Evolutionary conservation across 2,888 invertebrate genomes (phyloP).

Genomic region (Scaptomyza cyrtandrae): DNA sequence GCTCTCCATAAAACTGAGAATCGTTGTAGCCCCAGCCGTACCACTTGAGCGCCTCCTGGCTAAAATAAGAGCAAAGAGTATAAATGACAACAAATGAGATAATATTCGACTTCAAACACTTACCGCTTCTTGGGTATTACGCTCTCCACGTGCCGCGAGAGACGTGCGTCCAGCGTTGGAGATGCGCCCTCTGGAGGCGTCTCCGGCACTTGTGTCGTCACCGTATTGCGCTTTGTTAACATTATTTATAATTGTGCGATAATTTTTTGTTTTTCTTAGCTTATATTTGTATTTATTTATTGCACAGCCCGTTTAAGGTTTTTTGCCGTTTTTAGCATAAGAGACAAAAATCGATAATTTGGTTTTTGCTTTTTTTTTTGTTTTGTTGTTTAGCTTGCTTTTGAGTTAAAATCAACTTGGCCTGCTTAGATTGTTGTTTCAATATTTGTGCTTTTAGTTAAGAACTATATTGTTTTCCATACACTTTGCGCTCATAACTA

Average conservation of each 20-base stretch:
- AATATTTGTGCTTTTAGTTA: slow-evolving; percentile 10
- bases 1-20: slow-evolving; percentile 91
- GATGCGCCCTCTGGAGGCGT: slow-evolving; percentile 43
- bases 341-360: slow-evolving; percentile 48
- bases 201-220: slow-evolving; percentile 58
- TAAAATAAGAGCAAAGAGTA: slow-evolving; percentile 79
- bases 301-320: slow-evolving; percentile 38
- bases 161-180: slow-evolving; percentile 76
- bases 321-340: not conserved
- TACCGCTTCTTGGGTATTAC: slow-evolving; percentile 83
- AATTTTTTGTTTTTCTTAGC: not conserved
- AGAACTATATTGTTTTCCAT: slow-evolving; percentile 7
- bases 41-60: slow-evolving; percentile 97
- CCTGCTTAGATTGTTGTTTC: slow-evolving; percentile 33
- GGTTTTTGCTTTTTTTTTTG: not conserved
- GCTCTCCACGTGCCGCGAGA: slow-evolving; percentile 78
- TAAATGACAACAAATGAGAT: slow-evolving; percentile 8
- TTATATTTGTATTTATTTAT: slow-evolving; percentile 13
- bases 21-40: slow-evolving; percentile 99
- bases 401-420: slow-evolving; percentile 12
- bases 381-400: slow-evolving; percentile 15
- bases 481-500: slow-evolving; percentile 49
- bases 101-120: slow-evolving; percentile 22
- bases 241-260: slow-evolving; percentile 30
- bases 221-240: slow-evolving; percentile 60